Evolutionary conservation across 2,113 vertebrate genomes (phyloP).

Genomic region (Callipepla californica): DNA sequence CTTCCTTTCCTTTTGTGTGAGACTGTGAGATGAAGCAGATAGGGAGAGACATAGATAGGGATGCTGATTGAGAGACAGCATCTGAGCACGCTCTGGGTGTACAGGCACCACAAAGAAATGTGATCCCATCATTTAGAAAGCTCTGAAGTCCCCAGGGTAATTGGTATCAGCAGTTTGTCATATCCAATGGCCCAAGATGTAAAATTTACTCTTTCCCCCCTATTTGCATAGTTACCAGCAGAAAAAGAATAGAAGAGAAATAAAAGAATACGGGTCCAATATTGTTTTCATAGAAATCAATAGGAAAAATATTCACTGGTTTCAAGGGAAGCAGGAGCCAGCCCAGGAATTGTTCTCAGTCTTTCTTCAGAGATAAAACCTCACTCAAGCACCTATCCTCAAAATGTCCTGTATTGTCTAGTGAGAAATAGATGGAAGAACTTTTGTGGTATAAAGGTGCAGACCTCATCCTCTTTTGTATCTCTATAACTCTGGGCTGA

Average conservation of each 20-base stretch:
- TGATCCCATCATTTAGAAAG: constrained; percentile 67
- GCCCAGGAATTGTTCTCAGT: neutral
- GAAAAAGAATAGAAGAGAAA: neutral
- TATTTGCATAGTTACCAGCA: constrained; percentile 7
- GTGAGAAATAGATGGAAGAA: neutral
- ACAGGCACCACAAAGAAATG: neutral
- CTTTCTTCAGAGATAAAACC: neutral
- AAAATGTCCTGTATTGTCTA: neutral
- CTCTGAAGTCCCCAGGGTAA: constrained; percentile 52
- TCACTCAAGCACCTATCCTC: neutral
- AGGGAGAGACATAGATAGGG: constrained; percentile 24
- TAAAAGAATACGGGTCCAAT: neutral
- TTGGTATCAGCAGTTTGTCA: constrained; percentile 61
- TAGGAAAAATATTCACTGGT: neutral
- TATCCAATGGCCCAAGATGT: constrained; percentile 34
- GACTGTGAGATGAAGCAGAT: constrained; percentile 44
- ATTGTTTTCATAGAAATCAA: neutral
- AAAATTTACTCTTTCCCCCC: constrained; percentile 19
- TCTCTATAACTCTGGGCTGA: neutral
- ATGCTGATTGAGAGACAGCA: constrained; percentile 59
- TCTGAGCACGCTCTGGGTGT: neutral
- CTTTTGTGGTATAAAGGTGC: neutral
- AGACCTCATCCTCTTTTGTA: neutral
- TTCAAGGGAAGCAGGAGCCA: neutral
- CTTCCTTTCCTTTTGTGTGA: constrained; percentile 37